Evolutionary conservation across 2,888 invertebrate species (phyloP), one percentile per base, ranked within the genome.

Genomic region (Brachyptera risi): DNA sequence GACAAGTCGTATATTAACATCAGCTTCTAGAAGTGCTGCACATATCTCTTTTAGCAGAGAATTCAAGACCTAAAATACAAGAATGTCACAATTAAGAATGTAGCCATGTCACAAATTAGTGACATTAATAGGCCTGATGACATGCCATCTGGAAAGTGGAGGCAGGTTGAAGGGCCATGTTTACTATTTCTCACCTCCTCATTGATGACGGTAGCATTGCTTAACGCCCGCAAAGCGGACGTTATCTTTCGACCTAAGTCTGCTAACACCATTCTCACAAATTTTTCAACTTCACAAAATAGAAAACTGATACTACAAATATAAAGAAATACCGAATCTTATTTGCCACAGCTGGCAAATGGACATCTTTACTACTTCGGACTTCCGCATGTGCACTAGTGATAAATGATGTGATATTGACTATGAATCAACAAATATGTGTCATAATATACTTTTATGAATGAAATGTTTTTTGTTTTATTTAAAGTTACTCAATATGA

Each of bases 231-330:
- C 77, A 99, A 81, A 66, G 99, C 99, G 77, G 94, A 92, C 73
- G 98, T 98, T 75, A 99, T 99, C 83, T 97, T 97, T 74, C 99
- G 89, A 74, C 99, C 99, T 76, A 99, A 87, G 84, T 99, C 99
- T 72, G 99, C 99, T 85, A 99, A 91, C 76, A 99, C 99, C 99
- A 99, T 99, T 65, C 73, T 79, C 49, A 27, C 19, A 26, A 5
- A 15, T 17, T 50, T 11, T n/a, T n/a, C n/a, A n/a, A n/a, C n/a
- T n/a, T n/a, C n/a, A 40, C 49, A 24, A 38, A 58, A 58, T 58
- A 19, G n/a, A n/a, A 19, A 40, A 24, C 9, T 17, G 19, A 58
- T 21, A 19, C 21, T 35, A 13, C 15, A 38, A 56, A 56, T 23
- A 35, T 27, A 56, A 37, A 21, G 35, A n/a, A 35, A 31, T 9